Evolutionary conservation across 2,888 invertebrate species (phyloP).

Genomic region (Luperina testacea): DNA sequence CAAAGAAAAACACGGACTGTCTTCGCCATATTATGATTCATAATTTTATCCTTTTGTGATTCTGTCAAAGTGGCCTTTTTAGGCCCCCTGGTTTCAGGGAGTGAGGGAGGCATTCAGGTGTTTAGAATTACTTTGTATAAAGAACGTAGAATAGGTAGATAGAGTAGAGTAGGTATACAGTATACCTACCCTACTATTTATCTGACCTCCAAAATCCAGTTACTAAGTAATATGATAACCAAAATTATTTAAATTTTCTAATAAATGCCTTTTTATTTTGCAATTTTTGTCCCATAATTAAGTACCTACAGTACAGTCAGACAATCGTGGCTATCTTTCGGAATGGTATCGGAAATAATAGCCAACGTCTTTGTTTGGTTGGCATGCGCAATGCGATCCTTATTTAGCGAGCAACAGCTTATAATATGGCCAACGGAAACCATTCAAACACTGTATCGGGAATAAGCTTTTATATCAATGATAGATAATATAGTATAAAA

Average conservation of each 20-base stretch:
- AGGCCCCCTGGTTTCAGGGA: neutral
- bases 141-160: no score
- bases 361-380: conserved; percentile 44
- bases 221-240: neutral
- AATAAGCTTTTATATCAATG: conserved; percentile 39
- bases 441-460: conserved; percentile 45
- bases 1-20: no score
- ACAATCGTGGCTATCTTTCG: conserved; percentile 2
- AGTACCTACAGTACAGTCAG: neutral
- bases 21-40: no score
- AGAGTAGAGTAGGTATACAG: no score
- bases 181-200: no score
- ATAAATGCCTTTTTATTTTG: neutral
- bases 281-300: neutral
- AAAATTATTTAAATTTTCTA: neutral
- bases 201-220: neutral
- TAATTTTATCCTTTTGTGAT: no score
- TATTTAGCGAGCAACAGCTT: conserved; percentile 41
- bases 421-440: conserved; percentile 61
- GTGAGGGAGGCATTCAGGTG: neutral
- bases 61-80: no score
- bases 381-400: conserved; percentile 55
- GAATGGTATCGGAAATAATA: conserved; percentile 35
- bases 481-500: conserved; percentile 17
- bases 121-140: neutral